Conservation (phyloP, 1,140 invertebrate species). For the Apis cerana region DNA sequence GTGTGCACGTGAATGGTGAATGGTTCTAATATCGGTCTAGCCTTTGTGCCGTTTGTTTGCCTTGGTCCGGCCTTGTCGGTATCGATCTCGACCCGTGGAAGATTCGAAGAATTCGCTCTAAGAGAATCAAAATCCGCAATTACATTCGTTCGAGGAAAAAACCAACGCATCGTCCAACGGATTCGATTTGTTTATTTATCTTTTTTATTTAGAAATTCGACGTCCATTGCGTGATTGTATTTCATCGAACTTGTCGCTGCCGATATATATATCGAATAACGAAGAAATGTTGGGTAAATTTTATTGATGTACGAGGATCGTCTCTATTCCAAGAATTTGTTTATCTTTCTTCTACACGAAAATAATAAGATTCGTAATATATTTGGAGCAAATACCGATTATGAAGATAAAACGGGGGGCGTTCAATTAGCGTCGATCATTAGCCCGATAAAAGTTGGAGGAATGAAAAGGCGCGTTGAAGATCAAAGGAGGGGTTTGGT, state of each 20-base stretch:
- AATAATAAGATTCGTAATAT: too few relatives aligned
- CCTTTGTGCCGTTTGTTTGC: slow-evolving; percentile 63
- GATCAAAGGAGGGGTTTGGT: background rate
- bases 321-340: background rate
- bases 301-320: fast-evolving
- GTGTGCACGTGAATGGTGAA: slow-evolving; percentile 45
- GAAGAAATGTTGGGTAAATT: too few relatives aligned
- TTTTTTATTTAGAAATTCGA: slow-evolving; percentile 10
- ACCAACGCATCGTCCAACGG: background rate
- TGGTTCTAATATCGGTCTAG: slow-evolving; percentile 63
- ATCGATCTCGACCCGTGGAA: slow-evolving; percentile 49
- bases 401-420: too few relatives aligned
- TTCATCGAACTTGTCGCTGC: background rate
- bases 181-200: background rate
- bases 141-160: background rate
- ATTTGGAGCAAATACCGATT: too few relatives aligned
- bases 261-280: background rate
- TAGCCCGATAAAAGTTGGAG: background rate
- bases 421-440: too few relatives aligned
- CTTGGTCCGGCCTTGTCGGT: slow-evolving; percentile 53
- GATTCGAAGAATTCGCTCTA: slow-evolving; percentile 12
- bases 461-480: background rate
- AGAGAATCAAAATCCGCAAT: slow-evolving; percentile 10
- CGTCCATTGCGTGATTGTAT: background rate
- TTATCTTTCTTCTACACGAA: background rate